These are phyloP conservation scores for Trachelus iudaicus DNA, from an alignment of 2,888 invertebrate genomes.

Conservation along the genomic window DNA sequence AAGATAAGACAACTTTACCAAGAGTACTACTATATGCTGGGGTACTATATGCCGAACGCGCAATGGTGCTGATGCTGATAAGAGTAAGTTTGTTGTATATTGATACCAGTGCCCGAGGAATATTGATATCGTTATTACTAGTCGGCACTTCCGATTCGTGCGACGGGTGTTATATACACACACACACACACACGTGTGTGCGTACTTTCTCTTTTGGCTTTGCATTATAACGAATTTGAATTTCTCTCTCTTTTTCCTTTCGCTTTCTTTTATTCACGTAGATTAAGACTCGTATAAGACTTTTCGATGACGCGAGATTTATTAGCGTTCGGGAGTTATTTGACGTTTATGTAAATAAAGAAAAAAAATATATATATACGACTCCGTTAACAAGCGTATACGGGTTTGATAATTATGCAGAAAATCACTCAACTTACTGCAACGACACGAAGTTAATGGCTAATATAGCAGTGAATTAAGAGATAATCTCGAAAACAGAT, in stretches of 20 bases:
- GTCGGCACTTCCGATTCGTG: background rate
- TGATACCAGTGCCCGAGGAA: background rate
- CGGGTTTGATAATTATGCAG: background rate
- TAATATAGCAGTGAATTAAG: background rate
- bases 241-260: background rate
- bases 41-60: background rate
- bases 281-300: background rate
- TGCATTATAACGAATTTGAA: background rate
- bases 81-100: background rate
- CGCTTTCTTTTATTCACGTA: background rate
- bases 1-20: slow-evolving; percentile 32
- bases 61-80: background rate
- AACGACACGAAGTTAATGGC: background rate
- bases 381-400: background rate
- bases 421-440: background rate
- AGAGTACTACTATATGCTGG: background rate
- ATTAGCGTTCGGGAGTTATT: background rate
- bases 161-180: background rate
- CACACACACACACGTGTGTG: no score
- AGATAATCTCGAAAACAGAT: slow-evolving; percentile 17
- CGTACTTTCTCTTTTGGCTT: background rate
- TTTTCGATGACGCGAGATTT: background rate
- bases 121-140: background rate
- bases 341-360: background rate
- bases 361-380: background rate